Percentiles rank a stretch among this genome's conserved stretches.
Evolutionary conservation across 2,888 invertebrate species (phyloP).

Genomic region (Hipparchia semele): DNA sequence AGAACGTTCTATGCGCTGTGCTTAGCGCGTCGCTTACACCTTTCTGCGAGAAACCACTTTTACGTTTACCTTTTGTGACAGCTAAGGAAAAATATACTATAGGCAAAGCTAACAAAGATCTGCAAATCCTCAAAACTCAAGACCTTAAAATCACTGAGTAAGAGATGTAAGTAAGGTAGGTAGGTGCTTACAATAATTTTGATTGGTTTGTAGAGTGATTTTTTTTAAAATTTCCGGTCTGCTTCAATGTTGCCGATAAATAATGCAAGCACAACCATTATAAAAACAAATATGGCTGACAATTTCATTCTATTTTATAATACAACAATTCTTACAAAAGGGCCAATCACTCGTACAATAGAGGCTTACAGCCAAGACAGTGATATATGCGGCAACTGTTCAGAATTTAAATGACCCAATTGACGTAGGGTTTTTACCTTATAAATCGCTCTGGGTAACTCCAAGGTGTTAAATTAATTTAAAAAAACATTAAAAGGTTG

Average conservation of each 20-base stretch:
- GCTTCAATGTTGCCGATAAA: constrained; percentile 45
- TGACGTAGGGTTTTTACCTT: constrained; percentile 1
- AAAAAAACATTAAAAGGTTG: neutral
- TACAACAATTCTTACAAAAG: neutral
- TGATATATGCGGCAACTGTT: constrained; percentile 3
- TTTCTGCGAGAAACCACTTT: no score
- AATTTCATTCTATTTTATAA: constrained; percentile 48
- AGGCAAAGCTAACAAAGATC: no score
- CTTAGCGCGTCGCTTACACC: no score
- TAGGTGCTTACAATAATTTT: constrained; percentile 38
- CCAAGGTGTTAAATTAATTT: neutral
- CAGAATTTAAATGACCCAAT: constrained; percentile 16
- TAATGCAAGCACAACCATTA: constrained; percentile 47
- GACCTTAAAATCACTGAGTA: no score
- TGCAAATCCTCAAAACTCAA: no score
- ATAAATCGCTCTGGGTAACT: neutral
- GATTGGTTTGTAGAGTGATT: constrained; percentile 46
- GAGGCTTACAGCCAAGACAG: constrained; percentile 1
- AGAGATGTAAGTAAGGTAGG: neutral
- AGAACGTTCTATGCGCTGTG: no score
- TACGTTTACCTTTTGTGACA: no score
- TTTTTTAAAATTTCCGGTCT: constrained; percentile 47
- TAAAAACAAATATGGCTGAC: constrained; percentile 44
- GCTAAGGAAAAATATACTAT: no score
- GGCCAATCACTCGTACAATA: neutral